Evolutionary conservation across 2,113 vertebrate genomes (phyloP), one percentile per base, ranked within the genome.

Genomic region (Meriones unguiculatus): DNA sequence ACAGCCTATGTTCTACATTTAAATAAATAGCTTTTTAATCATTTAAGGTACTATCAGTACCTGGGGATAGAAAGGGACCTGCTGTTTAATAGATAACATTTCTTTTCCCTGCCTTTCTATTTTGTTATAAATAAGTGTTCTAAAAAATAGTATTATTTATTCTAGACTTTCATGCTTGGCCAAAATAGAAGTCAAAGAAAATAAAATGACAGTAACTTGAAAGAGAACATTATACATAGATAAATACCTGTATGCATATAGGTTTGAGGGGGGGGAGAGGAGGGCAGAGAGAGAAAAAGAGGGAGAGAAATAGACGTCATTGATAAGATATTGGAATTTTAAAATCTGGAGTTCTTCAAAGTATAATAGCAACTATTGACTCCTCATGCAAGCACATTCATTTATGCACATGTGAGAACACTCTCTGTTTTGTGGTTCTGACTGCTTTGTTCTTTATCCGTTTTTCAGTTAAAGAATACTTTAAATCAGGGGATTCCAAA

Each of bases 11-110:
- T 80, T 90, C n/a, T 76, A 50, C 13, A 64, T 85, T 93, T 96
- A n/a, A 91, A 92, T 78, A 38, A 97, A 87, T 30, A 64, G 1
- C 86, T 92, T 81, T 95, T 97, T 90, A 97, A 87, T 91, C 54
- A 46, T 95, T 90, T 88, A 89, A 97, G 73, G 54, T 95, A 20
- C 13, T 13, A 90, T 92, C 87, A 52, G 18, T 87, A 73, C 77
- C 64, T 70, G 32, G 32, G 46, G 73, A 93, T 81, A 78, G 87
- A 77, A 52, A 70, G 82, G 89, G 10, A 7, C 28, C 73, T n/a
- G 38, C 13, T 87, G 7, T 62, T 91, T 52, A 89, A 30, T n/a
- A 93, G 28, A 88, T 86, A 62, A 24, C 46, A 62, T 50, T 96
- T 82, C 32, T 73, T 65, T 54, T 6, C 3, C 1, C 1, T 80